Base-by-base conservation (phyloP, 2,888 invertebrate species). In the Lasioglossum lativentre region DNA sequence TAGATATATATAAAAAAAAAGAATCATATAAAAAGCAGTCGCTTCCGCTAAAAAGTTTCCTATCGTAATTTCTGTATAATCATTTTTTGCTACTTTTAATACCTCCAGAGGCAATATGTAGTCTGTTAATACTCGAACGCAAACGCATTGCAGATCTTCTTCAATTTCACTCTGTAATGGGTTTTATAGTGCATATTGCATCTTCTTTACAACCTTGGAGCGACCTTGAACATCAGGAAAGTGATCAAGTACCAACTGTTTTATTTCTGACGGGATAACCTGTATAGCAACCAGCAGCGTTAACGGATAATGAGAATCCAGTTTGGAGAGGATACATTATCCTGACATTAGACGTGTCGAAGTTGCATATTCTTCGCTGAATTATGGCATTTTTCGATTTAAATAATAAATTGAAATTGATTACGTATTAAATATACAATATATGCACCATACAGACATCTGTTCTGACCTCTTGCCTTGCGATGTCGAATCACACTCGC, bases 171-270 rank as follows among this genome's bases (percentile, higher is more conserved):
- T 59, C 59, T 5, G 59, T 59, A 59, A 59, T 59, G 27, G 59
- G 59, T 59, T 59, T 59, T 59, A 27, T 59, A 59, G 27, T 59
- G 68, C 68, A 68, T 38, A 38, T 38, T 68, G 23, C 68, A 38
- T 68, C 38, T 68, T 38, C 34, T 68, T 38, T 68, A 38, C 23
- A 68, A 68, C 68, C 68, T 68, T 68, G 68, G 19, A 68, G 34
- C 38, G 68, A 68, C 68, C 68, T 68, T 68, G 68, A 68, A 68
- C 68, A 38, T 23, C 68, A 68, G 38, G 68, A 68, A 68, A 38
- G 68, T 68, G 68, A 68, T 38, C 38, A 68, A 38, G 34, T 38
- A 34, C 68, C 38, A 68, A 23, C 34, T 68, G 68, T 68, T 68
- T 38, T 38, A 38, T 34, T 68, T 68, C 68, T 68, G 68, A 10